Percentiles rank a stretch among this genome's conserved stretches.
Conservation (phyloP, 2,113 vertebrate genomes). For the Amphiprion percula region DNA sequence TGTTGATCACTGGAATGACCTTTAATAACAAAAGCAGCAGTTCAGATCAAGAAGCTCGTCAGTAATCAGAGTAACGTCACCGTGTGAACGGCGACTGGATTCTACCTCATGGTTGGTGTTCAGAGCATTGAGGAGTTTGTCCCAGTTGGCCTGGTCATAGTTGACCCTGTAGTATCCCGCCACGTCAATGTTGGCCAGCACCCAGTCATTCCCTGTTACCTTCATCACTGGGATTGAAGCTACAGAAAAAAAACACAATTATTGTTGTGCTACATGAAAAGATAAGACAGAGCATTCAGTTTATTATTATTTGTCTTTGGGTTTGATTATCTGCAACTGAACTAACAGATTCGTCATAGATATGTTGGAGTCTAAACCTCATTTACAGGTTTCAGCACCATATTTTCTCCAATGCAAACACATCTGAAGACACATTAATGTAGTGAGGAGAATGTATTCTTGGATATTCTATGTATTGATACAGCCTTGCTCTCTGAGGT, state of each 20-base stretch:
- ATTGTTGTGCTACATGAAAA: too few species aligned
- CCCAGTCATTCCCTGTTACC: conserved; percentile 58
- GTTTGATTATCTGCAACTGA: too few species aligned
- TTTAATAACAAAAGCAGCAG: conserved; percentile 61
- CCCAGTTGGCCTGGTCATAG: conserved; percentile 91
- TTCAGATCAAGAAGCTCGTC: not conserved
- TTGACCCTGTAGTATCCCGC: conserved; percentile 93
- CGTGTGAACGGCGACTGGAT: not conserved
- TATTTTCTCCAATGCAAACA: too few species aligned
- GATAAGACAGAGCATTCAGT: too few species aligned
- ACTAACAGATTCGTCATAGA: too few species aligned
- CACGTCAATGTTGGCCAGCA: conserved; percentile 88
- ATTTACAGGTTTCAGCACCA: too few species aligned
- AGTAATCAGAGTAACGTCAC: not conserved
- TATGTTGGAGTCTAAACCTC: too few species aligned
- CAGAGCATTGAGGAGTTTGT: conserved; percentile 79
- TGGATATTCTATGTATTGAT: too few species aligned
- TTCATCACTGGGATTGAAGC: conserved; percentile 4
- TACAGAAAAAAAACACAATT: conserved; percentile 35
- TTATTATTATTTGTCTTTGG: too few species aligned
- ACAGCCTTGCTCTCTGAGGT: too few species aligned
- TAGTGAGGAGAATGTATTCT: too few species aligned
- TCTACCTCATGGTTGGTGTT: not conserved
- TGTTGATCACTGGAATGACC: conserved; percentile 89
- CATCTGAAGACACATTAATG: too few species aligned